These are phyloP conservation scores for Helicoverpa zea DNA, from an alignment of 1,140 invertebrate species.

Conservation along the genomic window DNA sequence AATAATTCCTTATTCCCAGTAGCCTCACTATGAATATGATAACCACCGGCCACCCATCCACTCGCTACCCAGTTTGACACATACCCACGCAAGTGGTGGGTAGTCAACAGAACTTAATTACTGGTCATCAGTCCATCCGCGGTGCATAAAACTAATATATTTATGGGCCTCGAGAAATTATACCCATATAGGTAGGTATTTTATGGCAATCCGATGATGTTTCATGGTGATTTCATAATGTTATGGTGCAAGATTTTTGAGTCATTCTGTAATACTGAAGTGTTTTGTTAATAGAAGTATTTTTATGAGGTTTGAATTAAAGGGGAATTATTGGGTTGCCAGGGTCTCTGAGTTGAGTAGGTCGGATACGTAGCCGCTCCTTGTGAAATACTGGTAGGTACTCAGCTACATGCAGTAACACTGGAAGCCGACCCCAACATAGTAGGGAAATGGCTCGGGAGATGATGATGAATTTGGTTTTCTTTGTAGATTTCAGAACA, in stretches of 20 bases:
- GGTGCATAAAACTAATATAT: slow-evolving; percentile 14
- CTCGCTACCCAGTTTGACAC: neutral
- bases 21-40: slow-evolving; percentile 7
- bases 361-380: too few species aligned
- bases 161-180: slow-evolving; percentile 1
- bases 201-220: neutral
- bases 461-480: too few species aligned
- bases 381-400: too few species aligned
- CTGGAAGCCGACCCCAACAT: too few species aligned
- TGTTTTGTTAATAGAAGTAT: neutral
- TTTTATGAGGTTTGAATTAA: too few species aligned
- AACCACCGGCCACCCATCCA: slow-evolving; percentile 18
- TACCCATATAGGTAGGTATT: slow-evolving; percentile 10
- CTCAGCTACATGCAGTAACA: too few species aligned
- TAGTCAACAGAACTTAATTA: slow-evolving; percentile 32
- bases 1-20: neutral
- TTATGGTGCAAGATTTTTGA: neutral
- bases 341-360: too few species aligned
- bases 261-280: neutral
- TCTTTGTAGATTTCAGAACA: too few species aligned
- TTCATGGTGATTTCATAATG: neutral
- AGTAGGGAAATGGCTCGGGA: too few species aligned
- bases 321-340: too few species aligned
- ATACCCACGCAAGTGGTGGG: neutral
- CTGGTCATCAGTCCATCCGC: slow-evolving; percentile 7